phyloP scores from a whole-genome alignment of 92 coral and sea anemone species.

The Palythoa caribaeorum region DNA sequence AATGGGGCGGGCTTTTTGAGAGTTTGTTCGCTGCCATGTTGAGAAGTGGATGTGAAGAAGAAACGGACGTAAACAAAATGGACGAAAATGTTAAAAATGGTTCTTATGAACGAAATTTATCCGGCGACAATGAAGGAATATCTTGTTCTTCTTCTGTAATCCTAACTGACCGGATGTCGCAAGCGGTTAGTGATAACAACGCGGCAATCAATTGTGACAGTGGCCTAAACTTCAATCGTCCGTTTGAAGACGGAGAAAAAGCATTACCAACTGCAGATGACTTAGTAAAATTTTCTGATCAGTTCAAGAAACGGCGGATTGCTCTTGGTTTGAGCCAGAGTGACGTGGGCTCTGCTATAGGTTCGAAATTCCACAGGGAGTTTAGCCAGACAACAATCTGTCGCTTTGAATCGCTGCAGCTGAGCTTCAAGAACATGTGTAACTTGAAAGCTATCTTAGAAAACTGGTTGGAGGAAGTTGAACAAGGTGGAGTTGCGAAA shows the following conservation, averaged over 20 bases:
- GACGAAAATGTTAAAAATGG: neutral
- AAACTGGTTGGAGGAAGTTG: slow-evolving; percentile 42
- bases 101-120: slow-evolving; percentile 1
- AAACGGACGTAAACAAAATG: neutral
- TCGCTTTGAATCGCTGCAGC: slow-evolving; percentile 40
- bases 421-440: slow-evolving; percentile 44
- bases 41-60: neutral
- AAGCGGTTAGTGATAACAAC: neutral
- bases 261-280: slow-evolving; percentile 22
- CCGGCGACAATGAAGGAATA: neutral
- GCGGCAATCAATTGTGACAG: neutral
- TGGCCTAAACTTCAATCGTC: neutral
- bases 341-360: slow-evolving; percentile 36
- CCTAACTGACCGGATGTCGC: neutral
- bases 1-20: neutral
- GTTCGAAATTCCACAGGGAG: slow-evolving; percentile 26
- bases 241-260: neutral
- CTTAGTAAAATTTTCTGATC: slow-evolving; percentile 11
- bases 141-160: neutral
- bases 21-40: neutral
- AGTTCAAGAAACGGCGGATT: slow-evolving; percentile 37
- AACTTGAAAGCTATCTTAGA: slow-evolving; percentile 42
- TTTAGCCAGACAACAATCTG: slow-evolving; percentile 50
- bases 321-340: slow-evolving; percentile 43
- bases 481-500: neutral